These are phyloP conservation scores for Ailuropoda melanoleuca DNA, from an alignment of 2,113 vertebrate genomes.

Conservation along the genomic window DNA sequence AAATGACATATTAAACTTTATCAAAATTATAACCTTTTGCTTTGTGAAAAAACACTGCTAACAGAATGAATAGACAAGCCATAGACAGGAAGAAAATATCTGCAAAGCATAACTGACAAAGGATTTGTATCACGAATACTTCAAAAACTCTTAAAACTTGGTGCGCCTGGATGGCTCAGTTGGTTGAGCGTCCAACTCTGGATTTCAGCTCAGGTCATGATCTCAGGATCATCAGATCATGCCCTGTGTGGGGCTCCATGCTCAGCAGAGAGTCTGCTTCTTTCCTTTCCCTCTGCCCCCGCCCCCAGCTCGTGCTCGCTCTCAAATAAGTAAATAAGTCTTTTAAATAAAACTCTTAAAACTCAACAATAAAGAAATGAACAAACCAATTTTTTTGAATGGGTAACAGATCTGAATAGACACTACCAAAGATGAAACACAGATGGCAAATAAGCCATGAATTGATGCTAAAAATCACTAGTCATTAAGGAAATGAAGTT, in stretches of 20 bases:
- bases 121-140: constrained; percentile 31
- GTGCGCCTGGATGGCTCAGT: neutral
- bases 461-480: neutral
- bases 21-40: neutral
- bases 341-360: neutral
- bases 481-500: neutral
- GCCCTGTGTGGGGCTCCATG: neutral
- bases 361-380: constrained; percentile 8
- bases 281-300: neutral
- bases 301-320: neutral
- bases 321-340: neutral
- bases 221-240: neutral
- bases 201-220: neutral
- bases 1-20: neutral
- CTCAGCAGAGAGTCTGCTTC: neutral
- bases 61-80: neutral
- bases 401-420: neutral
- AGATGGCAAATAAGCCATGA: constrained; percentile 19
- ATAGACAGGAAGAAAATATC: neutral
- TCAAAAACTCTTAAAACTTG: constrained; percentile 40
- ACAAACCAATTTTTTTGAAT: neutral
- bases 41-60: neutral
- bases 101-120: constrained; percentile 31
- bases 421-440: neutral
- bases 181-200: neutral